These are phyloP conservation scores for Etia nguti DNA, from an alignment of 2,113 vertebrate species.

Conservation along the genomic window DNA sequence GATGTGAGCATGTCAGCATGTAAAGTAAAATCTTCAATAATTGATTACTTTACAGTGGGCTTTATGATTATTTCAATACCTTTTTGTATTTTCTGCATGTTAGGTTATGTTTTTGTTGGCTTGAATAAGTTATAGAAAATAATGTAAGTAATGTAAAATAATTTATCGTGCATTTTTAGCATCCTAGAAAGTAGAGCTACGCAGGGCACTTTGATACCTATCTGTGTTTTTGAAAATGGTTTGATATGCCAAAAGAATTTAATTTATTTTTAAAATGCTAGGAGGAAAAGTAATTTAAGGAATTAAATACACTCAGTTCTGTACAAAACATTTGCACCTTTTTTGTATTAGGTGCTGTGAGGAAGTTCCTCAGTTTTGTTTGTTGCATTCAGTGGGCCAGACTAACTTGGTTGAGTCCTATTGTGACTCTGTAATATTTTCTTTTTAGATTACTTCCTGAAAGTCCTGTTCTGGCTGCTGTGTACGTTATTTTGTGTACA, in stretches of 20 bases:
- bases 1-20: background rate
- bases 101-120: background rate
- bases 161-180: background rate
- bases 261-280: background rate
- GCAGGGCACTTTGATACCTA: background rate
- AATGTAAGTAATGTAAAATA: no score
- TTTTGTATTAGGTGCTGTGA: background rate
- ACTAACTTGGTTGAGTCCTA: background rate
- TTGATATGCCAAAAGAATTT: accelerated
- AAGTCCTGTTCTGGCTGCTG: background rate
- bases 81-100: background rate
- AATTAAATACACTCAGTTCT: background rate
- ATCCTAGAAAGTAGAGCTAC: background rate
- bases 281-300: background rate
- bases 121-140: no score
- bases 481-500: background rate
- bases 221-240: background rate
- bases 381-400: no score
- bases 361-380: background rate
- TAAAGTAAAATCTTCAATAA: background rate
- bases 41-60: background rate
- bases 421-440: background rate
- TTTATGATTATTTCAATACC: accelerated
- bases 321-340: background rate
- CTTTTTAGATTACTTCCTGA: background rate